Base-by-base conservation (phyloP, 2,888 invertebrate species). In the Matsumyia berberina region DNA sequence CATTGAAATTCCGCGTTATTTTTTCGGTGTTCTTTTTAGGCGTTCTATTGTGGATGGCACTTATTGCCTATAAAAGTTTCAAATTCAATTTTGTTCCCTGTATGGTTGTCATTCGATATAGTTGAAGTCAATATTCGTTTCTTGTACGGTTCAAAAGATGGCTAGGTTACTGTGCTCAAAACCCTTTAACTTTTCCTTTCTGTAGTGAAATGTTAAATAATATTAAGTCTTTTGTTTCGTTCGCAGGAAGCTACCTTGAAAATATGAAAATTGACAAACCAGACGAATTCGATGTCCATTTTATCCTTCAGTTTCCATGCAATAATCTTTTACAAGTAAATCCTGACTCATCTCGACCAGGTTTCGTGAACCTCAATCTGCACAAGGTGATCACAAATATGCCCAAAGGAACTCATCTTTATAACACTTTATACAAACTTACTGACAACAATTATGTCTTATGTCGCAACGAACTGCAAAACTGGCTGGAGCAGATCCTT, bases 171-270 rank as follows among this genome's bases (percentile, higher is more conserved):
- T n/a, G n/a, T n/a, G n/a, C n/a, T n/a, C n/a, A n/a, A n/a, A n/a
- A n/a, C n/a, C n/a, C n/a, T n/a, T n/a, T n/a, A n/a, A n/a, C n/a
- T n/a, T n/a, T n/a, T n/a, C n/a, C n/a, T n/a, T n/a, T n/a, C n/a
- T n/a, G n/a, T n/a, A n/a, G n/a, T n/a, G n/a, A n/a, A n/a, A n/a
- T n/a, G n/a, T n/a, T n/a, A n/a, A n/a, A n/a, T n/a, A n/a, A n/a
- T n/a, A n/a, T n/a, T n/a, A n/a, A n/a, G n/a, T n/a, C n/a, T n/a
- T n/a, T n/a, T n/a, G n/a, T 15, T 11, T 53, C 1, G 9, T 17
- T 39, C 12, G 8, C 39, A 87, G 88, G 89, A 9, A 88, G 88
- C 33, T 87, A 88, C 55, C 58, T 86, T 0, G 88, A 88, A 44
- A 87, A 87, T 7, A 72, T 88, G 1, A 87, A 87, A 19, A 81